phyloP scores from a whole-genome alignment of 2,113 vertebrate species.

The Lethenteron reissneri region DNA sequence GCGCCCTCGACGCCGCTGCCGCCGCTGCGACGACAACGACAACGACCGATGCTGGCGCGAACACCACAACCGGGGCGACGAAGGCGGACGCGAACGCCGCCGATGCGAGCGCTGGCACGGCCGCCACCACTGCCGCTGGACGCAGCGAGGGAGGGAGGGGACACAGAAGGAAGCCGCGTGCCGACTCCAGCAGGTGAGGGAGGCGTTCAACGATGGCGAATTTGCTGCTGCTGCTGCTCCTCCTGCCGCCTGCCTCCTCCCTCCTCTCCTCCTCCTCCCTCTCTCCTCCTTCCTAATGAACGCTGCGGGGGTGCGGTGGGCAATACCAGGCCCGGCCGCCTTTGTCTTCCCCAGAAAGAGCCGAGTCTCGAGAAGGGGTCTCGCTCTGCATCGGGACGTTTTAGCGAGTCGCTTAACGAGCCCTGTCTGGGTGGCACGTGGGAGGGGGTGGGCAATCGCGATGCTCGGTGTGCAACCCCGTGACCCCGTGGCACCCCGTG shows the following conservation, averaged over 20 bases:
- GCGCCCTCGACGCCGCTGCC: conserved; percentile 40
- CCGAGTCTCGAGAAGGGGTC: background rate
- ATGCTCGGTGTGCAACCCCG: background rate
- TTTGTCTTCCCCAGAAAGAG: background rate
- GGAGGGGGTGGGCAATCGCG: background rate
- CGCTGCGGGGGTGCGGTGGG: background rate
- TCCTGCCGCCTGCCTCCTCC: background rate
- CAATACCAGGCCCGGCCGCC: background rate
- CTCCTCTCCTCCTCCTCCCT: background rate
- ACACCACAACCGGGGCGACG: too few relatives aligned
- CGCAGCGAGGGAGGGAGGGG: too few relatives aligned
- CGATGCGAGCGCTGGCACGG: too few relatives aligned
- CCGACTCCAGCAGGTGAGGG: background rate
- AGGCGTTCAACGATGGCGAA: background rate
- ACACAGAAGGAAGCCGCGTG: background rate
- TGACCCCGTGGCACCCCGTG: background rate
- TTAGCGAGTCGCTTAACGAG: background rate
- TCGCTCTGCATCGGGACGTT: background rate
- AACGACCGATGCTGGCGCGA: too few relatives aligned
- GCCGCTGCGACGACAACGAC: conserved; percentile 16
- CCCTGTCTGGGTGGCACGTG: background rate
- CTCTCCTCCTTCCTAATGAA: background rate
- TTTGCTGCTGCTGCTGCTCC: too few relatives aligned
- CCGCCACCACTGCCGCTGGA: too few relatives aligned
- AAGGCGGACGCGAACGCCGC: too few relatives aligned